These are phyloP conservation scores for Caradrina kadenii DNA, from an alignment of 2,888 invertebrate species.

Conservation along the genomic window DNA sequence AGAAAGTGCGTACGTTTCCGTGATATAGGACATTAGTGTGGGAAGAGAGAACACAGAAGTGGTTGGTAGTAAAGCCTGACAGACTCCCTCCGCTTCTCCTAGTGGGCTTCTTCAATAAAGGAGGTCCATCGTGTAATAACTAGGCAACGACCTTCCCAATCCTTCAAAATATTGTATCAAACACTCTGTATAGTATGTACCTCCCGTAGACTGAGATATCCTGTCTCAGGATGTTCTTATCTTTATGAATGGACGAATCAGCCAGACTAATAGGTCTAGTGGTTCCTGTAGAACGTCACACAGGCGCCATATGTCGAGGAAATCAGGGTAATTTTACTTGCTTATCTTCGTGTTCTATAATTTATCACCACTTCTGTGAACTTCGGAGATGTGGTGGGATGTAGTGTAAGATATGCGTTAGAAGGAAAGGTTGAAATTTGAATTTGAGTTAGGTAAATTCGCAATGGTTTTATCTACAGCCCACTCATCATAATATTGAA, in stretches of 20 bases:
- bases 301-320: constrained; percentile 32
- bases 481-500: too few species aligned
- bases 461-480: too few species aligned
- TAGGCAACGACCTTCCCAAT: too few species aligned
- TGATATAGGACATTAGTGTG: too few species aligned
- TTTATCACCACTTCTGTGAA: constrained; percentile 31
- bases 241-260: constrained; percentile 42
- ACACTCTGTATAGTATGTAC: too few species aligned
- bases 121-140: too few species aligned
- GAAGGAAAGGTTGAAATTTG: not conserved
- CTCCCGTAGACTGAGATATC: constrained; percentile 40
- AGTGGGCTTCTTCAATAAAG: too few species aligned
- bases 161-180: too few species aligned
- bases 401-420: not conserved
- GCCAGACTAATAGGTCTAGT: constrained; percentile 44
- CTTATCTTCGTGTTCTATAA: constrained; percentile 27
- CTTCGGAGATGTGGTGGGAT: not conserved
- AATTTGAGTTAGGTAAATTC: not conserved
- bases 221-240: constrained; percentile 54
- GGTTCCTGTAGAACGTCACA: constrained; percentile 44
- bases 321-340: constrained; percentile 49
- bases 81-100: too few species aligned
- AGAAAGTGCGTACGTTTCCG: too few species aligned
- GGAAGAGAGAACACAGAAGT: too few species aligned
- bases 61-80: too few species aligned